These are phyloP conservation scores for Caretta caretta DNA, from an alignment of 2,113 vertebrate genomes.

Conservation along the genomic window DNA sequence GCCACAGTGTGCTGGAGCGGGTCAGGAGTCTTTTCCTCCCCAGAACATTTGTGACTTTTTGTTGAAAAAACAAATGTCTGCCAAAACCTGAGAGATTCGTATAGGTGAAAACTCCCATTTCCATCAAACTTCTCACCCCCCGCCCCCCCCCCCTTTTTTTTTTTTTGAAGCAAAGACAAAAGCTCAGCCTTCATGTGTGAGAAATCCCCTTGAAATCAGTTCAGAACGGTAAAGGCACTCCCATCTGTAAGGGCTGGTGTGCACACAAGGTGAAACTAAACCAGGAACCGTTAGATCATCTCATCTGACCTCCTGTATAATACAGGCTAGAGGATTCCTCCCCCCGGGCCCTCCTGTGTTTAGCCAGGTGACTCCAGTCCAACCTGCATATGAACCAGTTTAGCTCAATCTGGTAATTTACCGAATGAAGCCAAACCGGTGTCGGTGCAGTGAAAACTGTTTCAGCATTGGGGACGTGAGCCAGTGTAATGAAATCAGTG, in stretches of 20 bases:
- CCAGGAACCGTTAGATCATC: background rate
- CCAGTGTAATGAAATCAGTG: too few relatives aligned
- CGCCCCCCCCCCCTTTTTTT: too few relatives aligned
- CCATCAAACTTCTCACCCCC: background rate
- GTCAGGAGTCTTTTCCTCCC: background rate
- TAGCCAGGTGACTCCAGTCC: background rate
- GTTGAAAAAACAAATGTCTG: background rate
- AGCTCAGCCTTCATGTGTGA: too few relatives aligned
- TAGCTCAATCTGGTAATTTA: background rate
- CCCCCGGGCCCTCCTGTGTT: background rate
- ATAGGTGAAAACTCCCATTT: background rate
- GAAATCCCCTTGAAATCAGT: background rate
- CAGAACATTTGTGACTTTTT: background rate
- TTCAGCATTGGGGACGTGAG: background rate
- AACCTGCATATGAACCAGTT: background rate
- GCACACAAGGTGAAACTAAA: too few relatives aligned
- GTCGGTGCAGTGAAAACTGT: background rate
- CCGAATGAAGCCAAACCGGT: background rate
- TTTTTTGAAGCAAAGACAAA: too few relatives aligned
- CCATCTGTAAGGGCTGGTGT: background rate
- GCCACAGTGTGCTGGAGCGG: background rate
- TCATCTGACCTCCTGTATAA: background rate
- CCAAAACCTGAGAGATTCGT: background rate
- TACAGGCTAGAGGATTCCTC: background rate
- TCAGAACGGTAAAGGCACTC: background rate